Percentiles rank a stretch among this genome's conserved stretches.
phyloP scores from a whole-genome alignment of 2,797 vertebrate species.

The Cyclopterus lumpus region DNA sequence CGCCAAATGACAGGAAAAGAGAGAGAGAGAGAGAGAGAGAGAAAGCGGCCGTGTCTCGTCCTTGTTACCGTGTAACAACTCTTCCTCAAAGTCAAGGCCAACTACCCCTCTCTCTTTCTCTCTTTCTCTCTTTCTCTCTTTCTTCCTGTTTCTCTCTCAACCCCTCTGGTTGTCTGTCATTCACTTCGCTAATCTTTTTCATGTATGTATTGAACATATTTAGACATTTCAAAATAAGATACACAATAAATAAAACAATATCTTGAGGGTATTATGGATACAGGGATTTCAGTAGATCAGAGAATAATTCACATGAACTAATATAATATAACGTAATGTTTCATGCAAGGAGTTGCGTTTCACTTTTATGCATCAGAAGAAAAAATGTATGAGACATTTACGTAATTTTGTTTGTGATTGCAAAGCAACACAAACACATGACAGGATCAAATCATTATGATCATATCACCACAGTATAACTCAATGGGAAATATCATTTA shows the following conservation, averaged over 20 bases:
- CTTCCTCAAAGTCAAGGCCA: slow-evolving; percentile 85
- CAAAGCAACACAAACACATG: not conserved
- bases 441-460: not conserved
- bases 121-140: slow-evolving; percentile 1
- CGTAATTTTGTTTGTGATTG: not conserved
- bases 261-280: not conserved
- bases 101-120: slow-evolving; percentile 43
- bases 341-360: not conserved
- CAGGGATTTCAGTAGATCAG: not conserved
- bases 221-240: not conserved
- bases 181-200: not conserved
- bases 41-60: slow-evolving; percentile 80
- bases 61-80: slow-evolving; percentile 90
- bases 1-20: slow-evolving; percentile 85
- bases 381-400: not conserved
- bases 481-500: not conserved
- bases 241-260: not conserved
- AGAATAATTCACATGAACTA: not conserved
- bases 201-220: not conserved
- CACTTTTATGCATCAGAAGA: not conserved
- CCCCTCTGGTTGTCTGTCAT: not conserved
- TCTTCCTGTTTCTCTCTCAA: not conserved
- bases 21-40: slow-evolving; percentile 2
- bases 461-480: not conserved
- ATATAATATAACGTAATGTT: not conserved